A percentile compares a stretch with the other conserved stretches of the same genome.
These are phyloP conservation scores for Leptobrachium ailaonicum DNA, from an alignment of 2,113 vertebrate genomes.

Conservation along the genomic window DNA sequence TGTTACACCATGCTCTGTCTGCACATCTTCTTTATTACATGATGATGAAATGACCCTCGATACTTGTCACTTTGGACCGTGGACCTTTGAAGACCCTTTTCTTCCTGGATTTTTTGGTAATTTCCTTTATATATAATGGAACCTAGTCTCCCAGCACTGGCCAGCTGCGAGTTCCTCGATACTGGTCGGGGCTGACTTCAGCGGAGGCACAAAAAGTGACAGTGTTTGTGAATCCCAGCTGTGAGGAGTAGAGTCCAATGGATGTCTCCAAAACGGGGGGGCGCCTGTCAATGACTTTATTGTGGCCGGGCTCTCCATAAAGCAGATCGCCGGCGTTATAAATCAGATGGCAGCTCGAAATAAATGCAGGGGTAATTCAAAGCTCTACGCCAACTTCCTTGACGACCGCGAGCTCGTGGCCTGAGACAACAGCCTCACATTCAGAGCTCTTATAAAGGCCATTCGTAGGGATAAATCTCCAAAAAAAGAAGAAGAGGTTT, in stretches of 20 bases:
- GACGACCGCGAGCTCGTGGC: too few species aligned
- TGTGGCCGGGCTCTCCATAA: neutral
- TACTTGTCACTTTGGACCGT: too few species aligned
- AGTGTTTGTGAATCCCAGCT: constrained; percentile 1
- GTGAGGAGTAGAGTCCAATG: neutral
- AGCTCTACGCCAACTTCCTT: neutral
- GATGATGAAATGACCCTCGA: too few species aligned
- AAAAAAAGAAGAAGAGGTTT: too few species aligned
- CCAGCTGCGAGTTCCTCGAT: too few species aligned
- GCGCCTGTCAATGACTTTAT: neutral
- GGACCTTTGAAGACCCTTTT: too few species aligned
- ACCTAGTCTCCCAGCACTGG: too few species aligned
- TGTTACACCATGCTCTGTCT: too few species aligned
- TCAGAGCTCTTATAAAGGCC: neutral
- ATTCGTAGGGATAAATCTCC: too few species aligned
- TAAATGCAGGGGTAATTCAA: neutral
- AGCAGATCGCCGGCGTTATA: neutral
- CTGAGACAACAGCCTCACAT: neutral
- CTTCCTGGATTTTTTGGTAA: neutral
- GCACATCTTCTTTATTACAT: too few species aligned
- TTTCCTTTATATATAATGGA: too few species aligned
- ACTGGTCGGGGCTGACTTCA: too few species aligned
- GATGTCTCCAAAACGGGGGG: neutral
- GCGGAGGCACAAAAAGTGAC: neutral
- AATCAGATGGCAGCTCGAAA: neutral